Conservation (phyloP, 2,888 invertebrate species). For the Spisula solida region DNA sequence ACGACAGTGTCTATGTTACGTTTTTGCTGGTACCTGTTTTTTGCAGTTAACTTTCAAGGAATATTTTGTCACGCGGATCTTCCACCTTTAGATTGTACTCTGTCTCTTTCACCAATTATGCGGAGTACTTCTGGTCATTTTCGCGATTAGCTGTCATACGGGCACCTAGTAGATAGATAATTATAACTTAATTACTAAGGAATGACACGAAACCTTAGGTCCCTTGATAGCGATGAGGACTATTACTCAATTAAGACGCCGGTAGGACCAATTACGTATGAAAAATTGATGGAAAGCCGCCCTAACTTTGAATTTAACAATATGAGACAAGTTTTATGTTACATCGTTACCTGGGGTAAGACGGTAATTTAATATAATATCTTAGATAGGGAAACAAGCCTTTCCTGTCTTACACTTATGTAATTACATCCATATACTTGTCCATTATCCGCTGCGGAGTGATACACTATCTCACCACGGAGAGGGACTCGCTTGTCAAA, state of each 20-base stretch:
- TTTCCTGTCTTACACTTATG: constrained; percentile 65
- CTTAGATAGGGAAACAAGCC: constrained; percentile 67
- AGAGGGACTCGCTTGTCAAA: constrained; percentile 36
- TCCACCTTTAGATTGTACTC: not conserved
- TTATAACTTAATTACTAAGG: constrained; percentile 33
- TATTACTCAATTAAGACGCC: constrained; percentile 56
- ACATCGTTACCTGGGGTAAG: constrained; percentile 57
- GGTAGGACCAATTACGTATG: constrained; percentile 69
- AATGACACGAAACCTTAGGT: constrained; percentile 31
- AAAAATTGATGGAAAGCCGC: constrained; percentile 69
- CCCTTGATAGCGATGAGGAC: constrained; percentile 36
- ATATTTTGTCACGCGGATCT: constrained; percentile 13
- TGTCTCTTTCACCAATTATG: constrained; percentile 11
- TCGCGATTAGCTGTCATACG: constrained; percentile 31
- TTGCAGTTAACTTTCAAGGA: not conserved
- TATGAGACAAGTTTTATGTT: constrained; percentile 63
- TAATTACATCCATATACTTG: constrained; percentile 66
- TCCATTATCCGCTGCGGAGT: constrained; percentile 67
- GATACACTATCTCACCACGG: constrained; percentile 56
- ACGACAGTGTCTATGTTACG: not conserved
- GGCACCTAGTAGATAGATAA: constrained; percentile 54
- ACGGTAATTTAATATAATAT: constrained; percentile 69
- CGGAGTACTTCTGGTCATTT: constrained; percentile 26
- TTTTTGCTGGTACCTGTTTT: constrained; percentile 4
- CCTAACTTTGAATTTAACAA: constrained; percentile 57